Evolutionary conservation across 1,140 invertebrate species (phyloP), one percentile per base, ranked within the genome.

Genomic region (Frieseomelitta varia): DNA sequence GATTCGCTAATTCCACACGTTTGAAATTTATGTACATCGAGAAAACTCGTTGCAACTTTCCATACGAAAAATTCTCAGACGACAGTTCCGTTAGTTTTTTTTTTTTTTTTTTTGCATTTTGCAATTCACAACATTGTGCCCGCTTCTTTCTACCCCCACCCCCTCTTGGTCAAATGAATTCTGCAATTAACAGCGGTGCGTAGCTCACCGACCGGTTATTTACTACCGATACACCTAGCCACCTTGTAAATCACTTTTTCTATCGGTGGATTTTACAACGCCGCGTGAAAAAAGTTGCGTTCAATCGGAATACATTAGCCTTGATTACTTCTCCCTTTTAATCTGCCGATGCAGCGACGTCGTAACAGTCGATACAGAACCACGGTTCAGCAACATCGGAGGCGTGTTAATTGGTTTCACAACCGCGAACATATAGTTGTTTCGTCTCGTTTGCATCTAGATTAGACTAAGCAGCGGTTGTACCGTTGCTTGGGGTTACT

Each of bases 191-290:
- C 27, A 21, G 19, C 27, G 30, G 24, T 30, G 53, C 53, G 34
- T 67, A 51, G 47, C n/a, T 15, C 12, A 30, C 11, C 12, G 12
- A 24, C 2, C n/a, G 0, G 19, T 78, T 65, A 78, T 78, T 78
- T 65, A 78, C 47, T 53, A 53, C 47, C n/a, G 61, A 67, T 78
- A 78, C 55, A 19, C 12, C 39, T 24, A 6, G 53, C 19, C n/a
- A 17, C n/a, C 65, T 17, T 78, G 61, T 78, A 78, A 78, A 78
- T 78, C 76, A 67, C 61, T 27, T 56, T 75, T 58, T 56, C 30
- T 21, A 2, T 10, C 30, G 12, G n/a, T 4, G 3, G 11, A 14
- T 17, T 47, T 58, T 39, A n/a, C 30, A 24, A 30, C 8, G n/a
- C 17, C n/a, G 47, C n/a, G 76, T n/a, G 47, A 53, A 78, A n/a